These are phyloP conservation scores for Thumatha senex DNA, from an alignment of 2,888 invertebrate species.

Conservation along the genomic window DNA sequence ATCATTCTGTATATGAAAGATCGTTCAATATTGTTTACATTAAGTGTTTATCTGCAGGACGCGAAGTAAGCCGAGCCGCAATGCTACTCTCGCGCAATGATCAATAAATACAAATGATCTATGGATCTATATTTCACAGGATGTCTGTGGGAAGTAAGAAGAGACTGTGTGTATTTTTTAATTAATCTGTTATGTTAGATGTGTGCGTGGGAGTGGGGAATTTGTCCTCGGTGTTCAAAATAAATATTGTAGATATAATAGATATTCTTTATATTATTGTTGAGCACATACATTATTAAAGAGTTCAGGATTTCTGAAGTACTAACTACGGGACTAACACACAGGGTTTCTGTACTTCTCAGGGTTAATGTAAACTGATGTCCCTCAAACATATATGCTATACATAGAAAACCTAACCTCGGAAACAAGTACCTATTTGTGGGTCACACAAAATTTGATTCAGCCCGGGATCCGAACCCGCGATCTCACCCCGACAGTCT, in stretches of 20 bases:
- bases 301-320: too few relatives aligned
- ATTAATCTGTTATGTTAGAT: conserved; percentile 11
- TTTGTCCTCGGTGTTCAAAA: background rate
- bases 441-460: too few relatives aligned
- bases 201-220: conserved; percentile 1
- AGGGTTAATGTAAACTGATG: too few relatives aligned
- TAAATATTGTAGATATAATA: background rate
- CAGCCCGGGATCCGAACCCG: too few relatives aligned
- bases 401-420: too few relatives aligned
- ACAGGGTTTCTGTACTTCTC: too few relatives aligned
- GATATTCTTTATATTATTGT: too few relatives aligned
- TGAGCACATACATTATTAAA: too few relatives aligned
- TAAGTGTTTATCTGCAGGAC: conserved; percentile 34
- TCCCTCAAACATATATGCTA: too few relatives aligned
- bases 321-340: too few relatives aligned
- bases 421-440: too few relatives aligned
- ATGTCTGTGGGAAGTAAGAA: conserved; percentile 37
- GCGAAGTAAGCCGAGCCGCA: conserved; percentile 39
- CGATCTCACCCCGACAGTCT: too few relatives aligned
- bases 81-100: conserved; percentile 41
- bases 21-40: conserved; percentile 41
- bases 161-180: conserved; percentile 28
- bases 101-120: conserved; percentile 40
- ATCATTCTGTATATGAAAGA: conserved; percentile 25
- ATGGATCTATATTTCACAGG: conserved; percentile 39